Evolutionary conservation across 1,140 invertebrate species (phyloP), one percentile per base, ranked within the genome.

Genomic region (Aradophagus sp.): DNA sequence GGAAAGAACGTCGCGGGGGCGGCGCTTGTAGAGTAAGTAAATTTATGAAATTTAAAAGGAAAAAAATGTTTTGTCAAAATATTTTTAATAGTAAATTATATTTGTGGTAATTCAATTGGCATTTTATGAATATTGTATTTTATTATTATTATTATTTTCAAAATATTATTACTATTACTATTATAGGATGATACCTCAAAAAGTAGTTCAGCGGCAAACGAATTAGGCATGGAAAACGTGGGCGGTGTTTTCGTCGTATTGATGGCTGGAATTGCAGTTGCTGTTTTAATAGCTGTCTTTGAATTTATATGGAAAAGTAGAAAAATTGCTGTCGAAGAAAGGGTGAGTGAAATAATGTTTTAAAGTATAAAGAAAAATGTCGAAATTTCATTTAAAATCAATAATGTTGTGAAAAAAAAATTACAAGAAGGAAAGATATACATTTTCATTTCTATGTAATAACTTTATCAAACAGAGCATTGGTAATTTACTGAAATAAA

Each of bases 201-300:
- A 81, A 92, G 91, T 12, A 93, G 91, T 62, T 93, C 92, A 62
- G 91, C 93, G 1, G 93, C 93, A 13, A 94, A 94, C 83, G 93
- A 94, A 85, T 85, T 95, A 52, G 94, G 94, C 6, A 86, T 98
- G 66, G 94, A 94, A 7, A 97, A 97, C 80, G 95, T 98, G 26
- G 95, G 96, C 36, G 96, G 97, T 2, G 96, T 98, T 1, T 99
- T 98, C 83, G 94, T 98, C 0, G 95, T 98, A 0, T 88, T 99
- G 12, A 93, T 97, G 88, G 94, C 92, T 20, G 95, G 95, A 6
- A 95, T 95, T 91, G 93, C 92, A 5, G 91, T 95, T 13, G 94
- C 94, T 2, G 94, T 93, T 77, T 92, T 95, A 50, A 93, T 95
- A 62, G 93, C 93, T 5, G 92, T 96, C 12, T 93, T 94, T 80